Evolutionary conservation across 1,140 invertebrate species (phyloP).

Genomic region (Aphelenchoides fujianensis): DNA sequence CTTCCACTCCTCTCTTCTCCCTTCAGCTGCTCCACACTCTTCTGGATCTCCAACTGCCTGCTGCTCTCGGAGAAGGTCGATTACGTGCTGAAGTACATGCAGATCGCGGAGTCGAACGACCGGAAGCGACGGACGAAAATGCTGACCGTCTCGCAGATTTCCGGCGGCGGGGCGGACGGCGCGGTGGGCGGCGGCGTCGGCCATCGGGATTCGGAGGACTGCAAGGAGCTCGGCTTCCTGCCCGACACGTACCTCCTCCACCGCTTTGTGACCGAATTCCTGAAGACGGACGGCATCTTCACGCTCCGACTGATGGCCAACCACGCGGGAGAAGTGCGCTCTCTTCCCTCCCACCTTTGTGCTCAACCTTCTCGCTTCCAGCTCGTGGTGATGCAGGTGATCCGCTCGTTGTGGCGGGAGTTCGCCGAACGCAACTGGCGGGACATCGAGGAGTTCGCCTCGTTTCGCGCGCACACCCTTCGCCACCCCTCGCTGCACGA

Average conservation of each 20-base stretch:
- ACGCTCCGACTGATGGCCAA: constrained; percentile 66
- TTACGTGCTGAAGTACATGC: constrained; percentile 60
- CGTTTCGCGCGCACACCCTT: constrained; percentile 15
- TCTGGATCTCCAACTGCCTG: constrained; percentile 55
- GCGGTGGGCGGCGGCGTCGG: constrained; percentile 20
- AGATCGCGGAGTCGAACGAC: constrained; percentile 54
- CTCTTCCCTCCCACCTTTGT: too few relatives aligned
- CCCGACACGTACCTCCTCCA: constrained; percentile 50
- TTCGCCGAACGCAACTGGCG: constrained; percentile 54
- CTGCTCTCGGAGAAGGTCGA: constrained; percentile 54
- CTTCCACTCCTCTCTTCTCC: too few relatives aligned
- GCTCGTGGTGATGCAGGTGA: constrained; percentile 64
- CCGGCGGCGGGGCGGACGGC: constrained; percentile 8
- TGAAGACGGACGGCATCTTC: constrained; percentile 65
- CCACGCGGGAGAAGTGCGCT: constrained; percentile 66
- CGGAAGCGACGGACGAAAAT: constrained; percentile 33
- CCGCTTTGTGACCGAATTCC: constrained; percentile 64
- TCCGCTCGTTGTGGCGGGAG: constrained; percentile 64
- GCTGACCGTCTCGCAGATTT: background rate
- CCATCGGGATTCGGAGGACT: constrained; percentile 26
- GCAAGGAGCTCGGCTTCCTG: constrained; percentile 27
- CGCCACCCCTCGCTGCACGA: constrained; percentile 3
- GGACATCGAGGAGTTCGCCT: constrained; percentile 41
- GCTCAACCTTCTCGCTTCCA: too few relatives aligned
- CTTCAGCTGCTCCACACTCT: constrained; percentile 53